Evolutionary conservation across 2,797 vertebrate species (phyloP).

Genomic region (Acipenser oxyrinchus): DNA sequence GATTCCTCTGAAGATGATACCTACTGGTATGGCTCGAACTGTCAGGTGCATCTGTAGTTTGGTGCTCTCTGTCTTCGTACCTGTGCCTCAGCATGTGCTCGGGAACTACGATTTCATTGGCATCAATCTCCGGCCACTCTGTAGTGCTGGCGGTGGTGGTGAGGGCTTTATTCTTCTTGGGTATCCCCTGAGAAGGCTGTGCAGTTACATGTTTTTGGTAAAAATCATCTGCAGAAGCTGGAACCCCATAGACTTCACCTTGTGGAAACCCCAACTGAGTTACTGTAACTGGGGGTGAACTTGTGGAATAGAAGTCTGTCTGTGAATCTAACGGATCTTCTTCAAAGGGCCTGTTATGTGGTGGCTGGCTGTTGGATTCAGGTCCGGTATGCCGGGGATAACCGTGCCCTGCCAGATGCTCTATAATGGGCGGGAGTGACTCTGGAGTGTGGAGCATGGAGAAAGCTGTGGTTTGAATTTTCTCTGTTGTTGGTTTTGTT

Average conservation of each 20-base stretch:
- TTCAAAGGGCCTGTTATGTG: no score
- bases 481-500: constrained; percentile 12
- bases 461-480: constrained; percentile 7
- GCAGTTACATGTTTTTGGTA: no score
- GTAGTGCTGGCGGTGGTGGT: background rate
- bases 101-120: constrained; percentile 32
- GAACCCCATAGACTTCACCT: no score
- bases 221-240: no score
- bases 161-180: constrained; percentile 2
- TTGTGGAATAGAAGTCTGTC: no score
- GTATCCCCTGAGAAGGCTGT: background rate
- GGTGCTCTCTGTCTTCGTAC: background rate
- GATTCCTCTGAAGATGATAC: background rate
- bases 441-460: constrained; percentile 15
- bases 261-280: no score
- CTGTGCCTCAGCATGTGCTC: constrained; percentile 7
- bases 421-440: background rate
- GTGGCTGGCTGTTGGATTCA: no score
- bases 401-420: constrained; percentile 1
- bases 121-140: constrained; percentile 28
- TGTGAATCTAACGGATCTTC: no score
- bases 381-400: no score
- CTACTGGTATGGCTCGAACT: background rate
- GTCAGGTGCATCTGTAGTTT: constrained; percentile 8
- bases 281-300: no score